These are phyloP conservation scores for Tachuris rubrigastra DNA, from an alignment of 2,113 vertebrate species.

Conservation along the genomic window DNA sequence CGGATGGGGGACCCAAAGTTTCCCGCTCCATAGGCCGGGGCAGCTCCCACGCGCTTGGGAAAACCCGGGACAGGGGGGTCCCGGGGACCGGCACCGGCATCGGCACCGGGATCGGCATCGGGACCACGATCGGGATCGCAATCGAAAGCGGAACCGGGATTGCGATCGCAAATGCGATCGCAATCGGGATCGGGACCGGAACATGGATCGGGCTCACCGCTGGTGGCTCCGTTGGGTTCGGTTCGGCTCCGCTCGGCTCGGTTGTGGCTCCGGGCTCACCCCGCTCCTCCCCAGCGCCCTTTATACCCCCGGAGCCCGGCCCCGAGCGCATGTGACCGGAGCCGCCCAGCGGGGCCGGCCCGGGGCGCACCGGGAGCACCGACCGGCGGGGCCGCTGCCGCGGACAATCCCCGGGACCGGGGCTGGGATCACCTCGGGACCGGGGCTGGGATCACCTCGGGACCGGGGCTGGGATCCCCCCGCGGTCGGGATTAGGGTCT, in stretches of 20 bases:
- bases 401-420: not conserved
- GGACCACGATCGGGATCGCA: not conserved
- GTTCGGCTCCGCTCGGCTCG: not conserved
- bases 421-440: no score
- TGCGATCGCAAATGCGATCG: no score
- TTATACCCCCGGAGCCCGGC: not conserved
- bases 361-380: not conserved
- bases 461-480: not conserved
- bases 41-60: not conserved
- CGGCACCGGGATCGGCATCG: not conserved
- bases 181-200: not conserved
- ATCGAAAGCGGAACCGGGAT: no score
- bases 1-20: not conserved
- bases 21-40: not conserved
- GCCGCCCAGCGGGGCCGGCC: slow-evolving; percentile 19
- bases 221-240: not conserved
- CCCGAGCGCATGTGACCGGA: slow-evolving; percentile 29
- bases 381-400: not conserved
- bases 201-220: not conserved
- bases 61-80: not conserved
- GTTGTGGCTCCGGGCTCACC: not conserved
- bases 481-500: no score
- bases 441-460: no score
- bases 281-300: not conserved
- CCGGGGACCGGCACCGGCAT: not conserved